A percentile compares a stretch with the other conserved stretches of the same genome.
Evolutionary conservation across 2,113 vertebrate genomes (phyloP).

Genomic region (Lichenostomus cassidix): DNA sequence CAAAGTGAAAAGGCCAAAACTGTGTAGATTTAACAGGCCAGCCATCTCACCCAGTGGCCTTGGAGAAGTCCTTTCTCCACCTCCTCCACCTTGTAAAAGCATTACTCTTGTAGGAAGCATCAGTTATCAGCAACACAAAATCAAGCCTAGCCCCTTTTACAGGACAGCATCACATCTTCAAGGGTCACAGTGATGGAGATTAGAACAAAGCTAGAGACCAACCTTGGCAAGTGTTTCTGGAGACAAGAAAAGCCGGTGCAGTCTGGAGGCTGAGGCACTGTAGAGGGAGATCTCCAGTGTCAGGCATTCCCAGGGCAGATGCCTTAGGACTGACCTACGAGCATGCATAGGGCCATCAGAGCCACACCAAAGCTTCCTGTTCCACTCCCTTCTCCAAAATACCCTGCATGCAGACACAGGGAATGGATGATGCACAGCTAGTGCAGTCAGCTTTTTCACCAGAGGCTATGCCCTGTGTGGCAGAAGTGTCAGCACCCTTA

Average conservation of each 20-base stretch:
- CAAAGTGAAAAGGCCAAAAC: background rate
- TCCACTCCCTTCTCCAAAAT: background rate
- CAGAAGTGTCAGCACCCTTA: background rate
- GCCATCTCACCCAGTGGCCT: background rate
- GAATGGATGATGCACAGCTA: background rate
- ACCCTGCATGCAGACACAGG: background rate
- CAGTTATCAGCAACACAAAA: background rate
- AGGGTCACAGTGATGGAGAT: background rate
- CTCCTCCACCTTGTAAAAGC: background rate
- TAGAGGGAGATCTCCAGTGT: background rate
- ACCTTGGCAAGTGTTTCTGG: background rate
- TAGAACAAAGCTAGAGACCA: background rate
- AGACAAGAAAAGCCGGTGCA: background rate
- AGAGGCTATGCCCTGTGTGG: background rate
- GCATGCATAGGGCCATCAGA: accelerated
- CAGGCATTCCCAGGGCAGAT: background rate
- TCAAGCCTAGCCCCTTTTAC: background rate
- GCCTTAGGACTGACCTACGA: background rate
- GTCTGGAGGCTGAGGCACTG: background rate
- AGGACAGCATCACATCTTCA: background rate
- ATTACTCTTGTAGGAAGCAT: background rate
- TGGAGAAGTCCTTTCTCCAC: background rate
- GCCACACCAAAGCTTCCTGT: background rate
- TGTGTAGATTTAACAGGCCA: background rate
- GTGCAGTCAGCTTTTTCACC: background rate